These are phyloP conservation scores for Hyperoplus lanceolatus DNA, from an alignment of 2,797 vertebrate genomes.

Conservation along the genomic window DNA sequence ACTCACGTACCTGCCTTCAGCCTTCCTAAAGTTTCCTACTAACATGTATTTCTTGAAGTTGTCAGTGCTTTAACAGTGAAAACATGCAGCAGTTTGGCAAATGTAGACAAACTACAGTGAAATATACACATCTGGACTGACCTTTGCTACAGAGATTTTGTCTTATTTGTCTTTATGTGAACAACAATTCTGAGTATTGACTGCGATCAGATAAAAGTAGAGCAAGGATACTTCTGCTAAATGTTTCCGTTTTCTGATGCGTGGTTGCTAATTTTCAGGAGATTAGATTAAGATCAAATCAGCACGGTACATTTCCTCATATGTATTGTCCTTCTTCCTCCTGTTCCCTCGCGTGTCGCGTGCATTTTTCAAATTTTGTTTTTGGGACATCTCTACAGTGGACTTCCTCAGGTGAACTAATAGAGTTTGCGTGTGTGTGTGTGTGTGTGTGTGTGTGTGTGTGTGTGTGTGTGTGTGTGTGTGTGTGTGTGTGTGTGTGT, in stretches of 20 bases:
- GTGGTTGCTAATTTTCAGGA: not conserved
- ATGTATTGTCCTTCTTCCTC: conserved; percentile 2
- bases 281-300: not conserved
- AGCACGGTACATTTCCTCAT: conserved; percentile 25
- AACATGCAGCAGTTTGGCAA: not conserved
- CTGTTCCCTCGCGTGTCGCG: not conserved
- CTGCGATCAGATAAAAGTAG: not conserved
- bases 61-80: not conserved
- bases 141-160: not conserved
- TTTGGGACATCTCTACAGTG: not conserved
- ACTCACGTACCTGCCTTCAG: not conserved
- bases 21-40: not conserved
- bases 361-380: not conserved
- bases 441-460: conserved; percentile 32
- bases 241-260: not conserved
- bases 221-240: not conserved
- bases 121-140: not conserved
- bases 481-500: conserved; percentile 23
- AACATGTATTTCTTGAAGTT: not conserved
- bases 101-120: not conserved
- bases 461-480: not conserved
- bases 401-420: conserved; percentile 30
- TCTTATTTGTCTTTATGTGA: not conserved
- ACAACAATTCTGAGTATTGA: not conserved
- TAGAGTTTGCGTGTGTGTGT: not conserved